Evolutionary conservation across 2,113 vertebrate genomes (phyloP).

Genomic region (Bungarus multicinctus): DNA sequence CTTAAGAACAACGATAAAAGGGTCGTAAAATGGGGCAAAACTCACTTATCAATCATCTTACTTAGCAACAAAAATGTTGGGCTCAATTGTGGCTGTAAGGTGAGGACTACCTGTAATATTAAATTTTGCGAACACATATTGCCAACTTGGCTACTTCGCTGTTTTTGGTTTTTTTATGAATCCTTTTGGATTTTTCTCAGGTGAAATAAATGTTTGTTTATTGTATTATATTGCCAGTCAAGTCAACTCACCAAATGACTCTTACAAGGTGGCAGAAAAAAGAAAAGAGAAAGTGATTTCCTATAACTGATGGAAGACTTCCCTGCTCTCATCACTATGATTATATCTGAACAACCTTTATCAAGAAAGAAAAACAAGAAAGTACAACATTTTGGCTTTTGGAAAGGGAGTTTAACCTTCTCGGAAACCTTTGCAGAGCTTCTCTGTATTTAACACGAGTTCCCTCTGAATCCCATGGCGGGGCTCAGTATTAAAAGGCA

Average conservation of each 20-base stretch:
- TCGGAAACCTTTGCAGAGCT: slow-evolving; percentile 63
- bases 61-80: too few relatives aligned
- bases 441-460: slow-evolving; percentile 82
- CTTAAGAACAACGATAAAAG: too few relatives aligned
- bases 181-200: not conserved
- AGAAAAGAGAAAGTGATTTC: slow-evolving; percentile 4
- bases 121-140: not conserved
- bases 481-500: slow-evolving; percentile 84
- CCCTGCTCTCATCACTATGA: slow-evolving; percentile 69
- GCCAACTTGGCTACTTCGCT: not conserved
- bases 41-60: too few relatives aligned
- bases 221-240: not conserved
- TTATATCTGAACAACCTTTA: slow-evolving; percentile 68
- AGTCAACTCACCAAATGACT: not conserved
- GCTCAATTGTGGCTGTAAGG: too few relatives aligned
- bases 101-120: too few relatives aligned
- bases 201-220: not conserved
- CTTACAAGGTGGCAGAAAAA: not conserved
- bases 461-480: slow-evolving; percentile 83
- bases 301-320: slow-evolving; percentile 70
- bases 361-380: slow-evolving; percentile 21
- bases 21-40: too few relatives aligned
- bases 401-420: slow-evolving; percentile 82
- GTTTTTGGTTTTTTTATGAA: not conserved
- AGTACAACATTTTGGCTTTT: slow-evolving; percentile 76